Percentiles rank a stretch among this genome's conserved stretches.
phyloP scores from a whole-genome alignment of 2,888 invertebrate genomes.

The Omphaloscelis lunosa region DNA sequence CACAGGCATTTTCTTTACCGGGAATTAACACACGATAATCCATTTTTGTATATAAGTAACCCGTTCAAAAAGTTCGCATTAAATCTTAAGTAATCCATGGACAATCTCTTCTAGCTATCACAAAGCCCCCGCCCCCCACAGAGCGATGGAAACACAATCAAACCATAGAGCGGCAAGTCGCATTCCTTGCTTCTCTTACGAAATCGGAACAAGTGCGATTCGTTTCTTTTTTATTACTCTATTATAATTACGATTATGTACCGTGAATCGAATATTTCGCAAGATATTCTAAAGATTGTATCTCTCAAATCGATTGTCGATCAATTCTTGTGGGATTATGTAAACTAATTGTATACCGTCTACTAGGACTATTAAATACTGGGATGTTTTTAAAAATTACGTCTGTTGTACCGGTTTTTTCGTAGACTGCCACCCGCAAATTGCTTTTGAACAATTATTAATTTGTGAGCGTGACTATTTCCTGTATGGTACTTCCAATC shows the following conservation, averaged over 20 bases:
- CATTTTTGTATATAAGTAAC: too few relatives aligned
- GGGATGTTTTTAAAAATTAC: slow-evolving; percentile 12
- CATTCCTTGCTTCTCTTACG: slow-evolving; percentile 63
- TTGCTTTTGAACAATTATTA: slow-evolving; percentile 23
- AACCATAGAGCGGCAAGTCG: slow-evolving; percentile 33
- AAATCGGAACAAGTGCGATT: slow-evolving; percentile 59
- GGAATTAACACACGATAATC: too few relatives aligned
- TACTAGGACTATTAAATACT: background rate
- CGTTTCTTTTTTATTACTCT: slow-evolving; percentile 38
- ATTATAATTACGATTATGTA: slow-evolving; percentile 53
- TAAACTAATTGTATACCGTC: slow-evolving; percentile 40
- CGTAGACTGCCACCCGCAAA: background rate
- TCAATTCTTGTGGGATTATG: slow-evolving; percentile 45
- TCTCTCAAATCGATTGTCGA: slow-evolving; percentile 38
- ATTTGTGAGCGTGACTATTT: slow-evolving; percentile 25
- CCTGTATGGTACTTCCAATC: slow-evolving; percentile 15
- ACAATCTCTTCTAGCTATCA: slow-evolving; percentile 27
- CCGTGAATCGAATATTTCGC: slow-evolving; percentile 49
- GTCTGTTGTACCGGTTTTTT: slow-evolving; percentile 10
- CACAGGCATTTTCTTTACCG: too few relatives aligned
- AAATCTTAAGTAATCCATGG: background rate
- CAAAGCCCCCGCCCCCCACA: slow-evolving; percentile 33
- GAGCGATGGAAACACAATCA: slow-evolving; percentile 31
- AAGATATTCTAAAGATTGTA: slow-evolving; percentile 38
- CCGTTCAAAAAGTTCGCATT: too few relatives aligned